Evolutionary conservation across 2,113 vertebrate genomes (phyloP).

Genomic region (Osmerus mordax): DNA sequence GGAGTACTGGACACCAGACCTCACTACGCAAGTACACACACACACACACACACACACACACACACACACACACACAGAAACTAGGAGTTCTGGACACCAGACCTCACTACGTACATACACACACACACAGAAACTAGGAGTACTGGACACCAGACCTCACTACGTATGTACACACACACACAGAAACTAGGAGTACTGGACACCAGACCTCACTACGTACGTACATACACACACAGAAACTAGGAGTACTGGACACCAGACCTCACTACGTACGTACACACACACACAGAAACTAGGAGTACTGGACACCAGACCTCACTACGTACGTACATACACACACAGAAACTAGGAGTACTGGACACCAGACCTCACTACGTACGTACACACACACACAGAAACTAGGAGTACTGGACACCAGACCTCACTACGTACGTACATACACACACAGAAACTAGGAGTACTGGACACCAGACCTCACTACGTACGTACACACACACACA

Average conservation of each 20-base stretch:
- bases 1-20: no score
- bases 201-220: no score
- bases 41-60: neutral
- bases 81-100: conserved; percentile 85
- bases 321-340: conserved; percentile 28
- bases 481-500: conserved; percentile 53
- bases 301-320: no score
- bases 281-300: neutral
- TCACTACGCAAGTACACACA: no score
- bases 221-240: conserved; percentile 65
- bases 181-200: neutral
- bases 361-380: conserved; percentile 86
- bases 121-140: conserved; percentile 78
- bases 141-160: conserved; percentile 86
- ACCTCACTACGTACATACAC: conserved; percentile 79
- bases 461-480: conserved; percentile 90
- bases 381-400: neutral
- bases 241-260: conserved; percentile 85
- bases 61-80: conserved; percentile 62
- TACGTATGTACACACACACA: conserved; percentile 66
- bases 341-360: conserved; percentile 85
- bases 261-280: conserved; percentile 79
- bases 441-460: conserved; percentile 79
- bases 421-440: neutral
- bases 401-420: no score